These are phyloP conservation scores for Atlantisia rogersi DNA, from an alignment of 2,113 vertebrate species.

Conservation along the genomic window DNA sequence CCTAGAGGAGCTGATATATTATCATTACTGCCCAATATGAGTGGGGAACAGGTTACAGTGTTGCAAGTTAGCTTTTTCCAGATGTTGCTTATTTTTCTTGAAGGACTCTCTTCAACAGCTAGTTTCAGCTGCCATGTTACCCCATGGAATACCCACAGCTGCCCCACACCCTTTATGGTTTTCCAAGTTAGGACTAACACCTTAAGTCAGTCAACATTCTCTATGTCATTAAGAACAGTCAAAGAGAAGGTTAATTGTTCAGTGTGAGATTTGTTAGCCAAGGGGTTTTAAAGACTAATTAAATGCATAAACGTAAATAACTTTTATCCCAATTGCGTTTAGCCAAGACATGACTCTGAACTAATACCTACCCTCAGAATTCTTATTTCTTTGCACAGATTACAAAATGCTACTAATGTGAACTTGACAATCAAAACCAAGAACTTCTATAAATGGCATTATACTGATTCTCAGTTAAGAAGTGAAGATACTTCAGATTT, in stretches of 20 bases:
- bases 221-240: not conserved
- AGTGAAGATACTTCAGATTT: not conserved
- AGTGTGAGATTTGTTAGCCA: not conserved
- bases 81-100: not conserved
- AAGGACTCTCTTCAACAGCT: not conserved
- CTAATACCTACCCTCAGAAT: no score
- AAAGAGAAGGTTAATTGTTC: not conserved
- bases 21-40: not conserved
- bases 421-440: not conserved
- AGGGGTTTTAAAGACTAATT: not conserved
- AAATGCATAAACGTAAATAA: not conserved
- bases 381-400: not conserved
- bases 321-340: not conserved
- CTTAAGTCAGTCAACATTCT: not conserved
- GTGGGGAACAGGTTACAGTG: not conserved
- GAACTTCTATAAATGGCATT: not conserved
- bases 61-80: not conserved
- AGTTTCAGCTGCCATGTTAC: not conserved
- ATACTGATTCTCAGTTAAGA: not conserved
- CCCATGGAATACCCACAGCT: not conserved
- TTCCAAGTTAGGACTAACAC: not conserved
- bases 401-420: not conserved
- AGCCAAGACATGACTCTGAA: not conserved
- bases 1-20: not conserved
- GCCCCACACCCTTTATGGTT: not conserved